Evolutionary conservation across 2,113 vertebrate genomes (phyloP).

Genomic region (Bufo gargarizans): DNA sequence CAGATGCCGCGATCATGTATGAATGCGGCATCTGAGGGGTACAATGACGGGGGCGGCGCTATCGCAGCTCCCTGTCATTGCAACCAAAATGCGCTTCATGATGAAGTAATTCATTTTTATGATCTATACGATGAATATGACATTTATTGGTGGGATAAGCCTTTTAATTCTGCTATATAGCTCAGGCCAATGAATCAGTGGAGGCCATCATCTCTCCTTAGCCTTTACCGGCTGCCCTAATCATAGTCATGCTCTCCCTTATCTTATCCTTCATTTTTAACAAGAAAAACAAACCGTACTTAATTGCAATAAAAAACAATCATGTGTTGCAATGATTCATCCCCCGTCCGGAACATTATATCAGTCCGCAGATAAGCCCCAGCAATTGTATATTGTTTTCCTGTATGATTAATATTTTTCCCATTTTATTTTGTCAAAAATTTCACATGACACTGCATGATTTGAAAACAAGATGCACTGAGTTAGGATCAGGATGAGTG

Average conservation of each 20-base stretch:
- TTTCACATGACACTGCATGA: conserved; percentile 53
- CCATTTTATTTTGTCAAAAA: conserved; percentile 54
- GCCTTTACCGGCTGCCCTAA: not conserved
- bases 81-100: no score
- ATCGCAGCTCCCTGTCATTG: no score
- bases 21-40: no score
- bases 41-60: no score
- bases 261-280: conserved; percentile 58
- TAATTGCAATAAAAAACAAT: conserved; percentile 33
- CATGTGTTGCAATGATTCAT: conserved; percentile 27
- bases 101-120: no score
- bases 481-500: conserved; percentile 36
- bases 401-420: conserved; percentile 53
- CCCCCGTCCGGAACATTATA: conserved; percentile 30
- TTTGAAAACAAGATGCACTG: conserved; percentile 61
- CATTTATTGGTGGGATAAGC: no score
- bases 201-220: not conserved
- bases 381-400: conserved; percentile 51
- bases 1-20: no score
- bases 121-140: no score
- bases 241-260: not conserved
- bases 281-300: not conserved
- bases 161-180: not conserved
- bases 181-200: not conserved
- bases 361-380: conserved; percentile 31